These are phyloP conservation scores for Leptatherina wallacei DNA, from an alignment of 2,797 vertebrate genomes.

Conservation along the genomic window DNA sequence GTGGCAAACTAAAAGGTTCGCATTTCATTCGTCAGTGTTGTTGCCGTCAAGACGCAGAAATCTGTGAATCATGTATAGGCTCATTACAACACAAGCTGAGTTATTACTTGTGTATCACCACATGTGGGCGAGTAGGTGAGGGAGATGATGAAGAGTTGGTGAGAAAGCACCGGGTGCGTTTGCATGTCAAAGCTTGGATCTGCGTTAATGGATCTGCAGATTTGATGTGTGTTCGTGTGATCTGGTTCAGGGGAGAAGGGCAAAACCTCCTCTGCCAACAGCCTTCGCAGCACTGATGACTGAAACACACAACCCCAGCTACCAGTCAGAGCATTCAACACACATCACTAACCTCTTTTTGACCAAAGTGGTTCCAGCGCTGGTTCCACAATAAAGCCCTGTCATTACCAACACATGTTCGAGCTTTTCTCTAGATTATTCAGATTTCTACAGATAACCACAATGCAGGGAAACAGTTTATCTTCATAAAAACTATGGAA, in stretches of 20 bases:
- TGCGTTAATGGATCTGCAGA: background rate
- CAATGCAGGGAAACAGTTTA: too few species aligned
- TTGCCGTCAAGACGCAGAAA: conserved; percentile 7
- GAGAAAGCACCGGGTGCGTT: conserved; percentile 17
- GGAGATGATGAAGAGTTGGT: conserved; percentile 14
- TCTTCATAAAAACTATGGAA: too few species aligned
- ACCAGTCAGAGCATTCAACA: conserved; percentile 28
- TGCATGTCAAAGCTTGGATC: background rate
- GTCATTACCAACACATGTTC: too few species aligned
- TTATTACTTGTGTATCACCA: conserved; percentile 6
- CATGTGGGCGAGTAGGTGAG: conserved; percentile 8
- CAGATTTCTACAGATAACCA: too few species aligned
- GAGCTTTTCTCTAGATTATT: too few species aligned
- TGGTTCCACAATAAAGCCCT: too few species aligned
- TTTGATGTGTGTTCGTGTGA: background rate
- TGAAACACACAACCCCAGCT: conserved; percentile 44
- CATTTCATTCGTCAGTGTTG: conserved; percentile 7
- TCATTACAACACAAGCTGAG: background rate
- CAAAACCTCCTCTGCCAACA: conserved; percentile 59
- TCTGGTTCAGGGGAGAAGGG: conserved; percentile 1
- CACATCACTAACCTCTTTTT: too few species aligned
- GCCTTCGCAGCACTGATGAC: conserved; percentile 80
- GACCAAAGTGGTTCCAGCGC: too few species aligned
- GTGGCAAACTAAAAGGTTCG: conserved; percentile 9
- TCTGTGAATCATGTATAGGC: background rate